Conservation (phyloP, 2,797 vertebrate species). For the Sebastes hubbsi region DNA sequence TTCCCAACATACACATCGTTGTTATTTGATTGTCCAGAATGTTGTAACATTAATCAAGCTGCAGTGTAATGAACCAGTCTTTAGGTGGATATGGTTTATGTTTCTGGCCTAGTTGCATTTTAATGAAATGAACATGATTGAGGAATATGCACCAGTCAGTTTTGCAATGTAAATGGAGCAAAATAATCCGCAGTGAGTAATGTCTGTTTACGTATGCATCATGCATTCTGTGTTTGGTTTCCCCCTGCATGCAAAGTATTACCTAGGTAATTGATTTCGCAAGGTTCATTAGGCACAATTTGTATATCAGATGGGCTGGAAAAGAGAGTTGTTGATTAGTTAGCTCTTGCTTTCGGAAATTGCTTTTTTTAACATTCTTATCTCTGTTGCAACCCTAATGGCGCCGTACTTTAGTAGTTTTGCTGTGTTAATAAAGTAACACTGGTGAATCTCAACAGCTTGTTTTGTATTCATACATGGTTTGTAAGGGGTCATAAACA, state of each 20-base stretch:
- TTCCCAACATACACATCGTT: background rate
- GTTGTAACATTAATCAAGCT: constrained; percentile 46
- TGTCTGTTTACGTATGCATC: constrained; percentile 83
- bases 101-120: constrained; percentile 76
- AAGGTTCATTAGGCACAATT: constrained; percentile 84
- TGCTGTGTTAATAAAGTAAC: constrained; percentile 58
- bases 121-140: constrained; percentile 77
- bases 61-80: constrained; percentile 25
- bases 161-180: constrained; percentile 82
- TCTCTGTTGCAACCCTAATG: constrained; percentile 59
- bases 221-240: constrained; percentile 75
- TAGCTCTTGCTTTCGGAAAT: constrained; percentile 79
- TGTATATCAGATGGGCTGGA: constrained; percentile 83
- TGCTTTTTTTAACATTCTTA: constrained; percentile 65
- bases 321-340: constrained; percentile 84
- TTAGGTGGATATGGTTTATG: constrained; percentile 52
- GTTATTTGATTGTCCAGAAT: constrained; percentile 31
- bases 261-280: constrained; percentile 84
- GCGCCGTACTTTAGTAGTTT: constrained; percentile 41
- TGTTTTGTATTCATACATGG: constrained; percentile 56
- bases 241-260: constrained; percentile 80
- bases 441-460: constrained; percentile 51
- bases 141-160: constrained; percentile 71
- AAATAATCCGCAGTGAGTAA: constrained; percentile 80
- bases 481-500: constrained; percentile 27